A percentile compares a stretch with the other conserved stretches of the same genome.
phyloP scores from a whole-genome alignment of 2,113 vertebrate species.

The Nipponia nippon region DNA sequence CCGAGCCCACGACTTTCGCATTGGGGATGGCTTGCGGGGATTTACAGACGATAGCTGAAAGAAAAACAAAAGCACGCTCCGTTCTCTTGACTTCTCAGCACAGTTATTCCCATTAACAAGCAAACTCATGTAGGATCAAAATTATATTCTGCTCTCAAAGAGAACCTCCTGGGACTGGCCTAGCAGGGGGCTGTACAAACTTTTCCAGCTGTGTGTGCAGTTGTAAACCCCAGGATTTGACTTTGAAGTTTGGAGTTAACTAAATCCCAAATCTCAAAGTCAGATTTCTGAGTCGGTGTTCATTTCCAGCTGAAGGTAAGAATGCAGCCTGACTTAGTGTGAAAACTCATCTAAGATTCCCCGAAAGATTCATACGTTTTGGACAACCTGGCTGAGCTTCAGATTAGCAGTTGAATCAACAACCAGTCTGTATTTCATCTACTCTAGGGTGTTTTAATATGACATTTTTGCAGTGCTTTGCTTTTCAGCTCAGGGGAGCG shows the following conservation, averaged over 20 bases:
- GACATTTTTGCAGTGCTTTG: neutral
- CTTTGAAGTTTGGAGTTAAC: neutral
- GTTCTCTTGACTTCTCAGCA: neutral
- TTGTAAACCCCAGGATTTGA: neutral
- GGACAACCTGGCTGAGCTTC: neutral
- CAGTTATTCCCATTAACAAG: neutral
- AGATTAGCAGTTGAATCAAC: neutral
- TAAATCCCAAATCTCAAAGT: neutral
- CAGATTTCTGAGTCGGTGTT: neutral
- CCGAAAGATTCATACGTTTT: neutral
- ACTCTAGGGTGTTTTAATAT: neutral
- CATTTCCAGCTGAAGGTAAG: neutral
- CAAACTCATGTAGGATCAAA: neutral
- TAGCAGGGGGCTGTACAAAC: neutral
- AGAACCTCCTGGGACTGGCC: neutral
- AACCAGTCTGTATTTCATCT: neutral
- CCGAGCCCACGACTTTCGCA: conserved; percentile 88
- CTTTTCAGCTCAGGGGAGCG: neutral
- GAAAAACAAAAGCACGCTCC: neutral
- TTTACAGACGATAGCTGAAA: conserved; percentile 86
- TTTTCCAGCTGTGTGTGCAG: neutral
- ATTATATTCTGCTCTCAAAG: neutral
- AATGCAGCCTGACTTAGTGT: neutral
- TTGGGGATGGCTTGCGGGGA: conserved; percentile 86
- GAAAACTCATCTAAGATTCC: neutral